Base-by-base conservation (phyloP, 2,113 vertebrate genomes). In the Oryzias celebensis region DNA sequence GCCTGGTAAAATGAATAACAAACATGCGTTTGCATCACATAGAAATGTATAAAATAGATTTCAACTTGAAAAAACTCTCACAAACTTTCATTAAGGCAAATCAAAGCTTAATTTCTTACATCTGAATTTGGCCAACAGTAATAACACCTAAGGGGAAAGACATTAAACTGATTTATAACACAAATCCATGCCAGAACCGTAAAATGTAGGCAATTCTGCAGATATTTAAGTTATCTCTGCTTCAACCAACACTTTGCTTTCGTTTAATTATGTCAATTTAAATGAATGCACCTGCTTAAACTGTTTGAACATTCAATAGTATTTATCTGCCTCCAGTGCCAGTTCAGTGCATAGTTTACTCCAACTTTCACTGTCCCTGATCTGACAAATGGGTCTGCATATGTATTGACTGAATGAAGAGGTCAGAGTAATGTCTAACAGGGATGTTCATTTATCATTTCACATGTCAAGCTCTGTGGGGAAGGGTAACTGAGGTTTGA, bases 401-500 rank as follows among this genome's bases (percentile, higher is more conserved):
- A 71, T 72, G 20, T 68, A 78, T 73, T 80, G 76, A 83, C 50
- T 65, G 61, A 70, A 58, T 43, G 63, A 56, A 20, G 52, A 66
- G 75, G 80, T 74, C 77, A 48, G 56, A 59, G 63, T 63, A 58
- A 71, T 72, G 75, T 53, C 70, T 55, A 59, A 68, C 76, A 55
- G 55, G 72, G 55, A 58, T 51, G 52, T 68, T 61, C 73, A 79
- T 84, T 71, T 48, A 81, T 81, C 80, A 75, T 70, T 50, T 63
- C 24, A 52, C 58, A 81, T 69, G 79, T 67, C 80, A 80, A 18
- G 59, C 63, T 71, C 52, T 61, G 64, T 55, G 41, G 63, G 50
- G 69, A 26, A 62, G 69, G 73, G 47, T 52, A 50, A 85, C 66
- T 36, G 68, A 75, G 75, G 31, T 72, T 81, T 90, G 81, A 90